Evolutionary conservation across 2,113 vertebrate species (phyloP).

Genomic region (Gallinago jamesoni): DNA sequence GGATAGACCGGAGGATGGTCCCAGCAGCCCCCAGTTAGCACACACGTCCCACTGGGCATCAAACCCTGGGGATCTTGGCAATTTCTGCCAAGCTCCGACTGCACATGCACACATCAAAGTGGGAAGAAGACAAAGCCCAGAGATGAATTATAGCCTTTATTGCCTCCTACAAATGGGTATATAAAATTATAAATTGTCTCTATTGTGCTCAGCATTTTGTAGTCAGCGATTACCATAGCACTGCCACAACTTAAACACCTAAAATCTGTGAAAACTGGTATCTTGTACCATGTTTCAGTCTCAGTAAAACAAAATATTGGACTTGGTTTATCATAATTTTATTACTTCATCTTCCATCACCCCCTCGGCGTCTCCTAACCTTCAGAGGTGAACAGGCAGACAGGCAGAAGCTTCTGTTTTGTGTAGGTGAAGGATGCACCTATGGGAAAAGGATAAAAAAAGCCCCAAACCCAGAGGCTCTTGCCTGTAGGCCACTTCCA

Average conservation of each 20-base stretch:
- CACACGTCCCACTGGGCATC: accelerated
- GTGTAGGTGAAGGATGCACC: neutral
- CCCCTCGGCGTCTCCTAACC: neutral
- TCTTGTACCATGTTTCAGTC: neutral
- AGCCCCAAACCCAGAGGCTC: too few species aligned
- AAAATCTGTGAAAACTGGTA: neutral
- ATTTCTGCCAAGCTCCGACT: neutral
- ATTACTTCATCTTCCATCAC: neutral
- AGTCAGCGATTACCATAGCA: neutral
- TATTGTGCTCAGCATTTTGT: neutral
- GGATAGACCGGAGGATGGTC: accelerated
- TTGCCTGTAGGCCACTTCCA: neutral
- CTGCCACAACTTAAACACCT: neutral
- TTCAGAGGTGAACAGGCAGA: neutral
- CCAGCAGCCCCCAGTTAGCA: neutral
- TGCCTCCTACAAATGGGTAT: neutral
- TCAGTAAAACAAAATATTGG: neutral
- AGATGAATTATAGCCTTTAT: neutral
- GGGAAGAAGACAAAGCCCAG: neutral
- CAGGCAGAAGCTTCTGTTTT: neutral
- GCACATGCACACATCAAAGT: neutral
- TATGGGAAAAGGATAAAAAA: too few species aligned
- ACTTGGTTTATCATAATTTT: neutral
- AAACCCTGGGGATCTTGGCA: accelerated
- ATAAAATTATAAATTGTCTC: neutral